Base-by-base conservation (phyloP, 2,113 vertebrate genomes). In the Sylvia atricapilla region DNA sequence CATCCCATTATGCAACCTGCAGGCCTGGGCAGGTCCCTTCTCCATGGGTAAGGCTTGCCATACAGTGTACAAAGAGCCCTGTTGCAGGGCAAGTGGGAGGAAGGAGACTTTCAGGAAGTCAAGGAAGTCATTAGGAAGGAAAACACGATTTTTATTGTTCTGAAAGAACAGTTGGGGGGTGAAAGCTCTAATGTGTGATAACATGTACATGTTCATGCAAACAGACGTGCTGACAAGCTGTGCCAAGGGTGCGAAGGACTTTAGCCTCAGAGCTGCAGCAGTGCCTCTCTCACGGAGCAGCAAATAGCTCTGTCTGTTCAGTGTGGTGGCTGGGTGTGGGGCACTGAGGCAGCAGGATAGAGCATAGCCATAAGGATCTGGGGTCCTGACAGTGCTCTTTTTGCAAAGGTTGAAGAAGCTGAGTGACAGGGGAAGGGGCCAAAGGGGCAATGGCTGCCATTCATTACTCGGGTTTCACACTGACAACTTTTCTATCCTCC, bases 211-310 rank as follows among this genome's bases (percentile, higher is more conserved):
- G n/a, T 59, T 50, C 35, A 39, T 37, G 44, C 53, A 93, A 79
- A 89, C 0, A 2, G 70, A 83, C 0, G 0, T 27, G 56, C n/a
- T 39, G 77, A 49, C 66, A 79, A 66, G 27, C 31, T 44, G 67
- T 59, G 39, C 64, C 43, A 56, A 83, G 28, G 24, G 31, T 62
- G 47, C 1, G 3, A 28, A 69, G 87, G 50, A 84, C 60, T 70
- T 88, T 0, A 78, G 55, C 43, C 37, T 21, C n/a, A 20, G 70
- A 43, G 47, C 41, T 56, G 70, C 75, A 74, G 66, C 52, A 60
- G 21, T 21, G 30, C 46, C 47, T 74, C n/a, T 55, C 27, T 64
- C 30, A 24, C 25, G 5, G 20, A 49, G 64, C 64, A 90, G 79
- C 39, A 60, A 81, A 67, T 1, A 60, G 41, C 27, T 41, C 59